Base-by-base conservation (phyloP, 2,797 vertebrate genomes). In the Eleutherodactylus coqui region DNA sequence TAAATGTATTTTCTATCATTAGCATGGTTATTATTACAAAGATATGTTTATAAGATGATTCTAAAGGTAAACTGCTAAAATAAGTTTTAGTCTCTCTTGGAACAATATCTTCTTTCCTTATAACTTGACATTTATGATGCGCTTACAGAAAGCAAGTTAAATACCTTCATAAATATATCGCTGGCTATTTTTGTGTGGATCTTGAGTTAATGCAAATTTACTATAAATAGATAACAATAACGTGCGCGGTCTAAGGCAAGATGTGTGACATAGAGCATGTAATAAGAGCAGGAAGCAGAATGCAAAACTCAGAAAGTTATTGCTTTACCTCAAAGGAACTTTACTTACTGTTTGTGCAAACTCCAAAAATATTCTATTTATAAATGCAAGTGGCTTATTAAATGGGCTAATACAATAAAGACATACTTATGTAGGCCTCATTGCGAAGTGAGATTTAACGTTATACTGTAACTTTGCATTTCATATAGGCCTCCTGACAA, bases 331-430 rank as follows among this genome's bases (percentile, higher is more conserved):
- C 85, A 70, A 45, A 80, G 80, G 85, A 83, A 58, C 29, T 9
- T 19, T 8, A 49, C 53, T 76, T 76, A 86, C 79, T 77, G 85
- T 86, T 72, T 83, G 64, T 79, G 45, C 51, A 87, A 87, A 78
- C 27, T 70, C 47, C 27, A 82, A 67, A 67, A 83, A 58, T 72
- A 76, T 79, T 82, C n/a, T 45, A 64, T 58, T 43, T 19, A 67
- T 36, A 64, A 9, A 64, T 9, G 34, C 38, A 62, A 43, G 38
- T 19, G 67, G 29, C 2, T 34, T 80, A 29, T 80, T 27, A 80
- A 49, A 80, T 69, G 21, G 8, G 21, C 67, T 69, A 41, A 67
- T 19, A 17, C 14, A 67, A 36, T 67, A 5, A 69, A 10, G 24
- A 62, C 27, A 32, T 62, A 14, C 11, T 62, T n/a, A 58, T 62